These are phyloP conservation scores for Melieria picta DNA, from an alignment of 2,888 invertebrate species.

Conservation along the genomic window DNA sequence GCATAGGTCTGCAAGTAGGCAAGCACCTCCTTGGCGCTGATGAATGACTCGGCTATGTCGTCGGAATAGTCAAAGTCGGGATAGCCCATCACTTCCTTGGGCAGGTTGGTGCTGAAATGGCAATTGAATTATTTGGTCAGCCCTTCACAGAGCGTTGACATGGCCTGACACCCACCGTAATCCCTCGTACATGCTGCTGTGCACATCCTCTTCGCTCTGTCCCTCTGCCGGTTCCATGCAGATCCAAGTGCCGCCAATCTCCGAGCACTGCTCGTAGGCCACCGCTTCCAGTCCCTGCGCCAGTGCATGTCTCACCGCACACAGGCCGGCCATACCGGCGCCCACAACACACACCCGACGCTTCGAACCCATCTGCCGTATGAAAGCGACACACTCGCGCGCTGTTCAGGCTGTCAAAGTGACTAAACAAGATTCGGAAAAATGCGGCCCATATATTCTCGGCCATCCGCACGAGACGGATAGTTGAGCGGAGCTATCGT, in stretches of 20 bases:
- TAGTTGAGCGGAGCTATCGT: too few relatives aligned
- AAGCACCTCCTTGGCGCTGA: slow-evolving; percentile 78
- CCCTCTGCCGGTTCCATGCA: slow-evolving; percentile 79
- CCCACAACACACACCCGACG: slow-evolving; percentile 77
- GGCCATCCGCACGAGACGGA: too few relatives aligned
- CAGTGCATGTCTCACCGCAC: slow-evolving; percentile 77
- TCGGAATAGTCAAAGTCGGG: slow-evolving; percentile 85
- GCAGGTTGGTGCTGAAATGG: slow-evolving; percentile 82
- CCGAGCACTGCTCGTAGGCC: slow-evolving; percentile 79
- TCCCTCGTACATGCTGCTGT: slow-evolving; percentile 93
- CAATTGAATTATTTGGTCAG: not conserved
- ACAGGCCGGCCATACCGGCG: slow-evolving; percentile 89
- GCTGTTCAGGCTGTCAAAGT: too few relatives aligned
- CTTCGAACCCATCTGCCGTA: slow-evolving; percentile 43
- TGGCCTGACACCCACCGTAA: slow-evolving; percentile 73
- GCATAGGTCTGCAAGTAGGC: slow-evolving; percentile 80
- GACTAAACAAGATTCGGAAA: too few relatives aligned
- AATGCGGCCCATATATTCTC: too few relatives aligned
- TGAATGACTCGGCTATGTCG: slow-evolving; percentile 73
- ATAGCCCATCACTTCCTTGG: slow-evolving; percentile 94
- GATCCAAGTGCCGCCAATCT: slow-evolving; percentile 92
- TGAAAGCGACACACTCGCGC: too few relatives aligned
- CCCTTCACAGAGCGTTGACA: not conserved
- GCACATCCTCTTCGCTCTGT: slow-evolving; percentile 82
- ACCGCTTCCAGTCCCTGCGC: slow-evolving; percentile 69